Conservation (phyloP, 2,113 vertebrate species). For the Garra rufa region DNA sequence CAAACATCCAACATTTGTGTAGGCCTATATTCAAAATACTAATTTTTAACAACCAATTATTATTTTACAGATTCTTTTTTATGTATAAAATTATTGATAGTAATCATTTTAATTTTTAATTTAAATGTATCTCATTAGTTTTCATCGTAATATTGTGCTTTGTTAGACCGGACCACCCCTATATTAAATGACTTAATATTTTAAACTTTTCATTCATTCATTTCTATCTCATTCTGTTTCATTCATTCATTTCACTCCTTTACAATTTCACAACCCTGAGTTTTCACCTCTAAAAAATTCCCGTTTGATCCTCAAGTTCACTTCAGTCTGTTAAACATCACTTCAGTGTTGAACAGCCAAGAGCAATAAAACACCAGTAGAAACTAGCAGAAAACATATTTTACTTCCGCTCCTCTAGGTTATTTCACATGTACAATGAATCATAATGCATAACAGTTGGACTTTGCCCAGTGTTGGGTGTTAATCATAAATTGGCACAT, state of each 20-base stretch:
- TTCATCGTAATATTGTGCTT: no score
- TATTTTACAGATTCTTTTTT: no score
- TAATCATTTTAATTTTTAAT: neutral
- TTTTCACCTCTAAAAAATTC: no score
- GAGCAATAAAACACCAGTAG: neutral
- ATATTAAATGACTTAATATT: neutral
- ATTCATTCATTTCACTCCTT: neutral
- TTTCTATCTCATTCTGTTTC: no score
- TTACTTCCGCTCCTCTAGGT: neutral
- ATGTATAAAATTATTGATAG: no score
- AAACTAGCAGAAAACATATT: neutral
- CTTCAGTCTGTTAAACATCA: neutral
- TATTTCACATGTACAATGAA: slow-evolving; percentile 7
- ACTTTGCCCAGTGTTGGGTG: neutral
- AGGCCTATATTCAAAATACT: no score
- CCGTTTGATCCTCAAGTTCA: neutral
- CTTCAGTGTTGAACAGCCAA: neutral
- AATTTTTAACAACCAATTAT: no score
- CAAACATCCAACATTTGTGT: no score
- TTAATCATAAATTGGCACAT: neutral
- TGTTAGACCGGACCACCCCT: neutral
- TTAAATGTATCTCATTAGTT: no score
- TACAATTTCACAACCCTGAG: neutral
- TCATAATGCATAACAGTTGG: neutral
- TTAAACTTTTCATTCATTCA: neutral